Base-by-base conservation (phyloP, 2,888 invertebrate genomes). In the Leucoptera coffeella region DNA sequence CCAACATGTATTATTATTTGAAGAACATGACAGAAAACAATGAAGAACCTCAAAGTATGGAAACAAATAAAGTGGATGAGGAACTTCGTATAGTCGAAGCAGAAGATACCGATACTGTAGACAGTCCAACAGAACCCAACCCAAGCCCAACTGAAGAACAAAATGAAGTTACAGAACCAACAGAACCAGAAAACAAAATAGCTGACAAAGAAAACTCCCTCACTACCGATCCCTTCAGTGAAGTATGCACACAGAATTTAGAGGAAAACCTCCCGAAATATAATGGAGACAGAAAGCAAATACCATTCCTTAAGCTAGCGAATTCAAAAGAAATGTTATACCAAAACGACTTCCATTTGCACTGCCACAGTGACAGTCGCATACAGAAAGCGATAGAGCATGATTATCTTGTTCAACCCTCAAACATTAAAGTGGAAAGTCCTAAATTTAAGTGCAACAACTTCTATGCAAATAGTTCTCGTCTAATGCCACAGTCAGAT, bases 1-100 rank as follows among this genome's bases (percentile, higher is more conserved):
- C 85, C 26, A 87, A 82, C 46, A 85, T 88, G 79, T 90, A 89
- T 50, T 82, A 85, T 42, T 87, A 87, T 50, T 74, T 89, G 42
- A 88, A 87, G 54, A 85, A 85, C 35, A 82, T 87, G 57, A 79
- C 79, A 20, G 73, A 74, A 36, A 69, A 64, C 28, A 71, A 72
- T 38, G 77, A 79, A 33, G 75, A 74, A 22, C 50, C 55, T 2
- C 52, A 58, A 22, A 56, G 60, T 30, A 58, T 78, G 26, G 55
- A 60, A 7, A 59, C 69, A 30, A 58, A 65, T 11, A 52, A 64
- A 26, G 60, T 62, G 14, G 48, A 73, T 23, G 53, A 64, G 29
- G 40, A 59, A 37, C 38, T 62, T 17, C 49, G 45, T 50, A 62
- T 69, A 50, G 69, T 51, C 32, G 67, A 65, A 42, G 48, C 51